Conservation (phyloP, 1,140 invertebrate genomes). For the Drosophila melanica region DNA sequence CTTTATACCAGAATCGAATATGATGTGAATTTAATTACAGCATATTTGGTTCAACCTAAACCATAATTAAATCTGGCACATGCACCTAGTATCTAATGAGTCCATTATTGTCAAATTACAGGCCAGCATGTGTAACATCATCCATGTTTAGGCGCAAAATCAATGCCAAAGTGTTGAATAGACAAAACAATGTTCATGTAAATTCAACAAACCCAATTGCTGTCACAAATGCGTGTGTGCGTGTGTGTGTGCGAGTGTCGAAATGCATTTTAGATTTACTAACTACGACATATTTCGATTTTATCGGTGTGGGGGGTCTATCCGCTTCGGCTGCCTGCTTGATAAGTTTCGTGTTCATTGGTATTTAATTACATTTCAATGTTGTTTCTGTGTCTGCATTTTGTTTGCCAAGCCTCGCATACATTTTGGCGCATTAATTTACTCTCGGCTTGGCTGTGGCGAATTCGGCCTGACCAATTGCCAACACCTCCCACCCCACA, state of each 20-base stretch:
- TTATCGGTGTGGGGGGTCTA: slow-evolving; percentile 45
- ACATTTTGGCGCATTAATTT: slow-evolving; percentile 59
- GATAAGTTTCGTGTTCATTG: slow-evolving; percentile 58
- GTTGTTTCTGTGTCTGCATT: slow-evolving; percentile 59
- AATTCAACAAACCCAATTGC: slow-evolving; percentile 27
- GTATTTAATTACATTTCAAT: slow-evolving; percentile 82
- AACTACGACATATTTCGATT: slow-evolving; percentile 75
- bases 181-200: slow-evolving; percentile 67
- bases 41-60: slow-evolving; percentile 7
- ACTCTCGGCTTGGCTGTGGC: slow-evolving; percentile 42
- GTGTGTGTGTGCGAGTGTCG: slow-evolving; percentile 18
- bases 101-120: slow-evolving; percentile 66
- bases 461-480: slow-evolving; percentile 22
- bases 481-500: slow-evolving; percentile 18
- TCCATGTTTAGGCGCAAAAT: slow-evolving; percentile 18
- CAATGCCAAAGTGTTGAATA: slow-evolving; percentile 59
- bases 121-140: slow-evolving; percentile 44
- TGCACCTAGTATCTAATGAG: slow-evolving; percentile 53
- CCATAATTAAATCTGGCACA: slow-evolving; percentile 67
- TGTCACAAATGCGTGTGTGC: slow-evolving; percentile 1
- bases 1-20: slow-evolving; percentile 1
- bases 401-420: slow-evolving; percentile 38
- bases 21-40: slow-evolving; percentile 26
- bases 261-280: slow-evolving; percentile 79
- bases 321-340: slow-evolving; percentile 37